phyloP scores from a whole-genome alignment of 2,113 vertebrate species.

The Corythornis vintsioides region DNA sequence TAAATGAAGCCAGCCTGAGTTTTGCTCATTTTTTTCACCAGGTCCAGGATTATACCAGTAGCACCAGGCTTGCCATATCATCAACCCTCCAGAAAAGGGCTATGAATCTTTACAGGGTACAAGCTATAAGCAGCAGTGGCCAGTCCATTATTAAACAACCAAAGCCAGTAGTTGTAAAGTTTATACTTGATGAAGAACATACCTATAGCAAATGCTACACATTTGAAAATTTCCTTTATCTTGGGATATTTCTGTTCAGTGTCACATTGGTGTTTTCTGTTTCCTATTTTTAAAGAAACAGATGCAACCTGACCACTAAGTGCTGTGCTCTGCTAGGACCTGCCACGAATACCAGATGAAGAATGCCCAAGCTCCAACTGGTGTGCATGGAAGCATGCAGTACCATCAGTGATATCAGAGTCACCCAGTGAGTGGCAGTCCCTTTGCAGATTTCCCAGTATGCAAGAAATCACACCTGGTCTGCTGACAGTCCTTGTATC shows the following conservation, averaged over 20 bases:
- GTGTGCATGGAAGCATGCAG: neutral
- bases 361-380: rapidly evolving
- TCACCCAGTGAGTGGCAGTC: neutral
- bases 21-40: neutral
- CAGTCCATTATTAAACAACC: neutral
- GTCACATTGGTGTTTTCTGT: neutral
- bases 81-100: neutral
- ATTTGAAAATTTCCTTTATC: neutral
- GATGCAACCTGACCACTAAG: neutral
- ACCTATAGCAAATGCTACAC: neutral
- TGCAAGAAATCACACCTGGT: neutral
- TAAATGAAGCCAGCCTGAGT: neutral
- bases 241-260: neutral
- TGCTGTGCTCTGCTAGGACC: neutral
- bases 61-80: neutral
- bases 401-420: neutral
- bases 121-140: neutral
- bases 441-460: neutral
- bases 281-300: neutral
- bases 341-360: neutral
- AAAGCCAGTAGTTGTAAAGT: neutral
- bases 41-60: neutral
- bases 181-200: neutral
- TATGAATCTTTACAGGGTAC: neutral
- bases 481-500: neutral